Evolutionary conservation across 2,797 vertebrate genomes (phyloP).

Genomic region (Phoebastria nigripes): DNA sequence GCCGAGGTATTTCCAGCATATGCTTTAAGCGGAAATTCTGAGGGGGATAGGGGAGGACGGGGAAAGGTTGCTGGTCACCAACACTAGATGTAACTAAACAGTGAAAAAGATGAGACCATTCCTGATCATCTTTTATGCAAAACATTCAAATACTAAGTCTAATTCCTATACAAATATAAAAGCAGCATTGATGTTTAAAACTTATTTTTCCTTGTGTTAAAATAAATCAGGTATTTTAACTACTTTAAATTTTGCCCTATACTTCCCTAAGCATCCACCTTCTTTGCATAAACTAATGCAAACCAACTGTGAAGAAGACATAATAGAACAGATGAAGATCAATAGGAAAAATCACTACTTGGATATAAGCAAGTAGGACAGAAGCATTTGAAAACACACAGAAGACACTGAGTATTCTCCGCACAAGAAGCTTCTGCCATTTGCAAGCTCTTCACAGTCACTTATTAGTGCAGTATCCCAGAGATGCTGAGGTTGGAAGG

Average conservation of each 20-base stretch:
- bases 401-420: not conserved
- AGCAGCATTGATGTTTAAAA: not conserved
- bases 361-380: not conserved
- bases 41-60: rapidly evolving
- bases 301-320: not conserved
- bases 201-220: not conserved
- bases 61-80: not conserved
- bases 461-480: not conserved
- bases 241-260: not conserved
- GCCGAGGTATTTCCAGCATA: not conserved
- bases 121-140: not conserved
- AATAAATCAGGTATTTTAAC: not conserved
- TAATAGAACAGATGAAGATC: not conserved
- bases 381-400: not conserved
- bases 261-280: not conserved
- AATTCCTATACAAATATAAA: not conserved
- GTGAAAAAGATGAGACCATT: not conserved
- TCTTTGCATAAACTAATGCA: not conserved
- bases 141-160: not conserved
- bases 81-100: not conserved
- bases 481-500: not conserved
- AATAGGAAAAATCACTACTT: not conserved
- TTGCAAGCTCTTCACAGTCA: not conserved
- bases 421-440: not conserved
- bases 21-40: not conserved